These are phyloP conservation scores for Panthera leo DNA, from an alignment of 2,113 vertebrate genomes.

Conservation along the genomic window DNA sequence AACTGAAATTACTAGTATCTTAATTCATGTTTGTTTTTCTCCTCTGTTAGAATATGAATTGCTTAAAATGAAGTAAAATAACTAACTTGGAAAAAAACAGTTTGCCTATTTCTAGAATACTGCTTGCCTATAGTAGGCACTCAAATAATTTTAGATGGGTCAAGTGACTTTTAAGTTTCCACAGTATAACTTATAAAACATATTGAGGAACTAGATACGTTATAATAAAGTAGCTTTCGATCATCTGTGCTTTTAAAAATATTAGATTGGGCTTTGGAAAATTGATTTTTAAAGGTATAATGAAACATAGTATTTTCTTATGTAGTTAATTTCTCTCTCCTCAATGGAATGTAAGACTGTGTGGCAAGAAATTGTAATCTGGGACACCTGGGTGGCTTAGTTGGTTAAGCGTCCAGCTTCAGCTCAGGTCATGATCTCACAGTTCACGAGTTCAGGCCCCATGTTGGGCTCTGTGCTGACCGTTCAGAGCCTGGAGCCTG, in stretches of 20 bases:
- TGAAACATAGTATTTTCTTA: not conserved
- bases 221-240: not conserved
- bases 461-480: too few species aligned
- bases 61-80: not conserved
- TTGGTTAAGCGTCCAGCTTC: too few species aligned
- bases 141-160: not conserved
- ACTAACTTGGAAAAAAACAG: not conserved
- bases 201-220: not conserved
- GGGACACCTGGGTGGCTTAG: too few species aligned
- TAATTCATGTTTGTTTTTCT: not conserved
- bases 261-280: not conserved
- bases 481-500: too few species aligned
- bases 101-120: not conserved
- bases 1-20: not conserved
- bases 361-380: not conserved
- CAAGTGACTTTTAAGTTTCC: not conserved
- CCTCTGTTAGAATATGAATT: not conserved
- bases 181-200: not conserved
- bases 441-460: too few species aligned
- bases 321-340: not conserved
- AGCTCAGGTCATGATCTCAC: too few species aligned
- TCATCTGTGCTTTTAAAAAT: not conserved
- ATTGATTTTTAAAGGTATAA: not conserved
- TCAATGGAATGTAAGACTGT: not conserved
- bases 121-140: not conserved